phyloP scores from a whole-genome alignment of 1,140 invertebrate species.

The Drosophila punjabiensis region DNA sequence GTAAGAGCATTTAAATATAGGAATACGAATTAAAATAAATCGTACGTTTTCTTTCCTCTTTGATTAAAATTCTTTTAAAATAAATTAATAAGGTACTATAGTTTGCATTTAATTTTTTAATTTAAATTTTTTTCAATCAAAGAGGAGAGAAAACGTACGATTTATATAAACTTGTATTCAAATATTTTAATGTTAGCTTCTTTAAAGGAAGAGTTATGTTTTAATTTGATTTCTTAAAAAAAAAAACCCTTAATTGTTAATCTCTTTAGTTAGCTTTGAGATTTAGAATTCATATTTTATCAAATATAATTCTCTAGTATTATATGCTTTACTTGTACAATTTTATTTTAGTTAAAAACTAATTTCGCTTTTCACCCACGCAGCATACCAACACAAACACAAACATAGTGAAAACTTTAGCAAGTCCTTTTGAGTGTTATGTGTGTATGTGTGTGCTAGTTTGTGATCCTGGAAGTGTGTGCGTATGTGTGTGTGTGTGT shows the following conservation, averaged over 20 bases:
- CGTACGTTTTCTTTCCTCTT: no score
- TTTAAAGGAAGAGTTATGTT: background rate
- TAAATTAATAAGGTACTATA: no score
- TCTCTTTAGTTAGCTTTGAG: background rate
- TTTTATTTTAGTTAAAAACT: conserved; percentile 48
- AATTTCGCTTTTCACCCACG: conserved; percentile 67
- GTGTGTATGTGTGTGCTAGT: conserved; percentile 32
- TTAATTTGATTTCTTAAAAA: accelerated
- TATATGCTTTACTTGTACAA: background rate
- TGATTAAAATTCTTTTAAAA: no score
- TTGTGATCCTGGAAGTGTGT: conserved; percentile 20
- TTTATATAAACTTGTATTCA: no score
- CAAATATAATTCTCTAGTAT: no score
- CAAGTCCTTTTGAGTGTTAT: conserved; percentile 36
- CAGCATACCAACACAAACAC: conserved; percentile 3
- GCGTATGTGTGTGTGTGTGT: conserved; percentile 28
- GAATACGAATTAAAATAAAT: no score
- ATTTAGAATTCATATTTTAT: background rate
- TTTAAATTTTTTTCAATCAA: no score
- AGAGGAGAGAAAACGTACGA: no score
- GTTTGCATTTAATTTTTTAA: no score
- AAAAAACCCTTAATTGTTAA: background rate
- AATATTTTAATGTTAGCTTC: no score
- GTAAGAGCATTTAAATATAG: no score
- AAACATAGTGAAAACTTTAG: conserved; percentile 51